A percentile compares a stretch with the other conserved stretches of the same genome.
Conservation (phyloP, 2,888 invertebrate species). For the Microplitis deprimator region DNA sequence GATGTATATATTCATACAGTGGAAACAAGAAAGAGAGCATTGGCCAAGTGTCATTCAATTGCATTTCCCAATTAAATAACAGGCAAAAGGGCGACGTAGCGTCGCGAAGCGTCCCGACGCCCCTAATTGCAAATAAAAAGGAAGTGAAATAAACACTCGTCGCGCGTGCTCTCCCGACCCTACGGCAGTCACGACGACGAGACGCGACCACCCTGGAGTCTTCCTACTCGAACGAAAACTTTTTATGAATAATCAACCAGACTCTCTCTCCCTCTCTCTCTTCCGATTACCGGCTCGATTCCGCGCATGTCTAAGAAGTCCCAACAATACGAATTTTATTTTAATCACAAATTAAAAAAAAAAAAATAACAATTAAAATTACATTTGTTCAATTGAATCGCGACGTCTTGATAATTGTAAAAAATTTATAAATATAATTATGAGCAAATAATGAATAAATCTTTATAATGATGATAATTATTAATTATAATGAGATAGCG, state of each 20-base stretch:
- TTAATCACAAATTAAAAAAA: no score
- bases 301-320: no score
- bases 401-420: no score
- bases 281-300: not conserved
- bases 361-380: no score
- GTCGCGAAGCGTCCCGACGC: slow-evolving; percentile 66
- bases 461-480: no score
- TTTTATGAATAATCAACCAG: not conserved
- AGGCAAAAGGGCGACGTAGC: slow-evolving; percentile 71
- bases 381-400: no score
- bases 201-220: slow-evolving; percentile 39
- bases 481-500: not conserved
- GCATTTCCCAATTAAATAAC: slow-evolving; percentile 71
- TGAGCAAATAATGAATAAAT: no score
- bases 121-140: slow-evolving; percentile 68
- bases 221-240: slow-evolving; percentile 24
- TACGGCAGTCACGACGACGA: not conserved
- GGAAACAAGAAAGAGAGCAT: slow-evolving; percentile 34
- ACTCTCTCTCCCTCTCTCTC: not conserved
- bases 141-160: slow-evolving; percentile 62
- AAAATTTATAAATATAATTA: no score
- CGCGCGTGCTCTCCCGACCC: slow-evolving; percentile 39
- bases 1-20: slow-evolving; percentile 6
- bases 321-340: no score
- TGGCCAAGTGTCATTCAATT: slow-evolving; percentile 69